phyloP scores from a whole-genome alignment of 2,888 invertebrate genomes.

The Meiosimyza decipiens region DNA sequence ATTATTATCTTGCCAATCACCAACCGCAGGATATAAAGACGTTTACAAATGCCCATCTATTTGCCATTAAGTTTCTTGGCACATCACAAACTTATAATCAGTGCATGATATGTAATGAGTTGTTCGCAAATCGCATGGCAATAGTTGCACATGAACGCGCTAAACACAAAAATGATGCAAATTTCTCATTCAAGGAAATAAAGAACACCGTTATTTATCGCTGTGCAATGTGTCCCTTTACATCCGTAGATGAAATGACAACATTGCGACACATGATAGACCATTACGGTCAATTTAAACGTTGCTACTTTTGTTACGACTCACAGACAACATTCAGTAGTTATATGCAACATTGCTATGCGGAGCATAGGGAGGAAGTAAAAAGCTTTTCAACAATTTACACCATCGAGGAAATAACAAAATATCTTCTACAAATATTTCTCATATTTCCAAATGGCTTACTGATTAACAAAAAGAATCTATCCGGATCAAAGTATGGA shows the following conservation, averaged over 20 bases:
- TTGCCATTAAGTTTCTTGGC: conserved; percentile 46
- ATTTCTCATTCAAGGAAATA: conserved; percentile 52
- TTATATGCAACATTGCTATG: conserved; percentile 59
- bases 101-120: conserved; percentile 54
- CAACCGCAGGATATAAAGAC: conserved; percentile 55
- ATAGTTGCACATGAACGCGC: conserved; percentile 53
- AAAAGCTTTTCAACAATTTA: conserved; percentile 48
- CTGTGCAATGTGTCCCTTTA: conserved; percentile 67
- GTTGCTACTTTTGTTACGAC: conserved; percentile 51
- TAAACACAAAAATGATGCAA: conserved; percentile 45
- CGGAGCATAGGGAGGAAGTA: conserved; percentile 48
- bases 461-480: conserved; percentile 54
- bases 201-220: conserved; percentile 64
- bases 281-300: conserved; percentile 53
- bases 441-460: conserved; percentile 60
- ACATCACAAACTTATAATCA: conserved; percentile 51
- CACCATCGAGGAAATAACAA: conserved; percentile 44
- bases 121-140: conserved; percentile 52
- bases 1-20: conserved; percentile 48
- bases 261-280: conserved; percentile 66
- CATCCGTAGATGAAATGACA: conserved; percentile 58
- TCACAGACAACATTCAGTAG: conserved; percentile 49
- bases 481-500: conserved; percentile 49
- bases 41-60: conserved; percentile 45
- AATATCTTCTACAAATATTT: conserved; percentile 52